Evolutionary conservation across 2,888 invertebrate genomes (phyloP), one percentile per base, ranked within the genome.

Genomic region (Atrina japonica): DNA sequence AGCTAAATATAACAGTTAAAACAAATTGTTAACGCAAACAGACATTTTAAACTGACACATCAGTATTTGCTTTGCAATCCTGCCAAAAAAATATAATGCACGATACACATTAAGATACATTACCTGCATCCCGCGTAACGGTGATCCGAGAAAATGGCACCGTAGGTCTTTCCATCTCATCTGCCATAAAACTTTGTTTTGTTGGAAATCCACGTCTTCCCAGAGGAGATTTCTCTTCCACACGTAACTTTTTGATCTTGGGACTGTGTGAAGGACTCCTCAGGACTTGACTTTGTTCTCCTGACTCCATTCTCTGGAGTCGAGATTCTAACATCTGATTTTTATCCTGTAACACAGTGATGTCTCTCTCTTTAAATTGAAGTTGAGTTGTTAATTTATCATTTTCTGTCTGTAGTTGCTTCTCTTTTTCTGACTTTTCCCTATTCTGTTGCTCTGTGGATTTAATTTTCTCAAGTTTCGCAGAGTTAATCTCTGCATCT

Each of bases 301-400:
- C 41, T 11, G 59, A 40, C 18, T 55, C 23, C 25, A 27, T 29
- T 21, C 41, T 53, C 35, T 35, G 35, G n/a, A 65, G 21, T 30
- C 52, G 74, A 0, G 58, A 6, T 67, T 83, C 83, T 58, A 83
- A 52, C 23, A 71, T 76, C 25, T 76, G 70, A 61, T 74, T 78
- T 59, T 74, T 75, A 1, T 68, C 74, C 23, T 70, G 67, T 25
- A 80, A 52, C 50, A 81, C 80, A 25, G 72, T 40, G 7, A 76
- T 70, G 53, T 85, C 85, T 25, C 77, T 74, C 2, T 82, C 81
- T 61, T 81, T 82, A 72, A 86, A 86, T 69, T 85, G 80, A 7
- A 82, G 58, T 63, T 83, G 80, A 2, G 83, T 79, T 35, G 78
- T 76, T 23, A 84, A 67, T 30, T 73, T 76, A 7, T 80, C 73